Evolutionary conservation across 2,113 vertebrate genomes (phyloP), one percentile per base, ranked within the genome.

Genomic region (Regulus satrapa): DNA sequence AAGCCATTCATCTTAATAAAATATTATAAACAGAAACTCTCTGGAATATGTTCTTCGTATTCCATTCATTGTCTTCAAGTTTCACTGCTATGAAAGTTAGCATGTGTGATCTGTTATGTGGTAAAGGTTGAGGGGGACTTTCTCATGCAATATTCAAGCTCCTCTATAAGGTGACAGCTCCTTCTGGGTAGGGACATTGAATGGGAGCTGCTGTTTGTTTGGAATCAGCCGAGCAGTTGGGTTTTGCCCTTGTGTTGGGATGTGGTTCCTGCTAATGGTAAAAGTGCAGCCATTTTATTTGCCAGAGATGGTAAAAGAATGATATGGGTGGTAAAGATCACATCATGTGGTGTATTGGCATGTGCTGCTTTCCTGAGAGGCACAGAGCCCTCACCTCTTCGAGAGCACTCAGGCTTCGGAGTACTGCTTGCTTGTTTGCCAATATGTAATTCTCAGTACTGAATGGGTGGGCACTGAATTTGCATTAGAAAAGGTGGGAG

Each of bases 261-360:
- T 31, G 15, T 38, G 23, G 38, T 25, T 67, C 25, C 34, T 78
- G 38, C 46, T 66, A n/a, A 45, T 66, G 32, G 41, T 93, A 6
- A 31, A 77, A 62, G 21, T 54, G 25, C 34, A 68, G 12, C 43
- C 41, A 1, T 73, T 85, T 92, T 52, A 2, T 64, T 69, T 90
- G 29, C 26, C 13, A n/a, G 66, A 72, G 48, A 12, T 24, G 8
- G 43, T 71, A 19, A 54, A 67, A 71, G 12, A 43, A 13, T 34
- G 56, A 10, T 11, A 10, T 1, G 34, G 59, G 24, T 55, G 28
- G 31, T 55, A 55, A 38, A 29, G 25, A 34, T 38, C 26, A 12
- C 15, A 15, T 61, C 5, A 0, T 55, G 11, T 63, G 59, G 29
- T 0, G 0, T 51, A 8, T 45, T 73, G 77, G n/a, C 25, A 71